phyloP scores from a whole-genome alignment of 2,888 invertebrate species.

The Lasioglossum leucozonium region DNA sequence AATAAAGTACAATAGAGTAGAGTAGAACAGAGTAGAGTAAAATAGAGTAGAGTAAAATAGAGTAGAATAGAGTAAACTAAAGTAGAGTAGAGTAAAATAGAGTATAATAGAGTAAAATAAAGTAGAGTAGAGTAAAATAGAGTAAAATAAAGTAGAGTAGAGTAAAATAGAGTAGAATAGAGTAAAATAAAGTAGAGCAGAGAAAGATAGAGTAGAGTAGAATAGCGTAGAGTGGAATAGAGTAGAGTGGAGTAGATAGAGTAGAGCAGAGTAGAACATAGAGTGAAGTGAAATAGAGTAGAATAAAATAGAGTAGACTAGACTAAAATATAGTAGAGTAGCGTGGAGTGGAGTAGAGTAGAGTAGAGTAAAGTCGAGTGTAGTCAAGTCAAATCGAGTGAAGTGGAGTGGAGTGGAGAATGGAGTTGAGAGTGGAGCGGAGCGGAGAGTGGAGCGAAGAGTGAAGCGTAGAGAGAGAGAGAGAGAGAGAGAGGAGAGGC shows the following conservation, averaged over 20 bases:
- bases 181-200: conserved; percentile 41
- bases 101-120: neutral
- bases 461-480: conserved; percentile 57
- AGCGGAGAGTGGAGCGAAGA: conserved; percentile 67
- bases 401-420: conserved; percentile 35
- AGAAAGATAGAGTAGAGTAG: conserved; percentile 22
- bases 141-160: neutral
- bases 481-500: conserved; percentile 65
- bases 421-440: conserved; percentile 78
- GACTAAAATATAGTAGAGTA: neutral
- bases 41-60: too few species aligned
- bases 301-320: too few species aligned
- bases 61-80: neutral
- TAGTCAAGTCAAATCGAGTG: neutral
- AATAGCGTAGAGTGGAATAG: neutral
- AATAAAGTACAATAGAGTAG: too few species aligned
- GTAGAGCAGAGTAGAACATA: too few species aligned
- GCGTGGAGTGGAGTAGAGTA: neutral
- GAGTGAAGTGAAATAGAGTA: too few species aligned
- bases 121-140: neutral
- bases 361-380: neutral
- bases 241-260: neutral
- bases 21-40: too few species aligned
- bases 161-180: neutral
- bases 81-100: too few species aligned